phyloP scores from a whole-genome alignment of 2,797 vertebrate genomes.

The Pogoniulus pusillus region DNA sequence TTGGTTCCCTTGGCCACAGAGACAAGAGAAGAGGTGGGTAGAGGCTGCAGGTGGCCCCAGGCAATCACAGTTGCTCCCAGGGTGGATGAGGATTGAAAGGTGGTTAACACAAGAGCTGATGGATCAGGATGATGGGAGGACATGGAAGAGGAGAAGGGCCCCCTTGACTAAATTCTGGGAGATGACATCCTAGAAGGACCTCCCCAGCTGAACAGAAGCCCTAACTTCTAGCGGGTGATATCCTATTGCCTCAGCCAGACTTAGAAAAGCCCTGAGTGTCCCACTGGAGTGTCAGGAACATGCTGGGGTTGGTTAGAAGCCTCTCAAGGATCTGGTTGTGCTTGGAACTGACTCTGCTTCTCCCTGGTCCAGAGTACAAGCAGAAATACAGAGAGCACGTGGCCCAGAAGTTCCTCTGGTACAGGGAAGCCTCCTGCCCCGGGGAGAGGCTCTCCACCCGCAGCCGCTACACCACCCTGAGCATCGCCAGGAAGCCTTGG shows the following conservation, averaged over 20 bases:
- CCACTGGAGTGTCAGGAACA: accelerated
- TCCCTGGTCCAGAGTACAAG: neutral
- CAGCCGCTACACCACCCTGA: neutral
- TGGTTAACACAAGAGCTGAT: neutral
- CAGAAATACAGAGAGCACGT: neutral
- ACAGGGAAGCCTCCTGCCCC: neutral
- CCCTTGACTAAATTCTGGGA: too few species aligned
- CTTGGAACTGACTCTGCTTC: neutral
- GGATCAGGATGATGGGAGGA: neutral
- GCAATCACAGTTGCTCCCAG: neutral
- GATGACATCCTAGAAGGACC: too few species aligned
- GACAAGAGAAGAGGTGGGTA: neutral
- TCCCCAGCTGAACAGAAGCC: too few species aligned
- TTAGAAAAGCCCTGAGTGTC: neutral
- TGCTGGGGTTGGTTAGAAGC: neutral
- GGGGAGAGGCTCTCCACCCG: neutral
- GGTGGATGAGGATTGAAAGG: neutral
- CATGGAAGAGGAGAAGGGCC: accelerated
- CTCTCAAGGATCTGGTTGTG: accelerated
- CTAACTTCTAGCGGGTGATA: too few species aligned
- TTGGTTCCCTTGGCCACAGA: neutral
- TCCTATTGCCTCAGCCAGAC: neutral
- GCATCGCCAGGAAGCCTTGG: neutral
- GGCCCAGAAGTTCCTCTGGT: neutral
- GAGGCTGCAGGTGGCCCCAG: too few species aligned